Conservation (phyloP, 2,888 invertebrate species). For the Macropis europaea region DNA sequence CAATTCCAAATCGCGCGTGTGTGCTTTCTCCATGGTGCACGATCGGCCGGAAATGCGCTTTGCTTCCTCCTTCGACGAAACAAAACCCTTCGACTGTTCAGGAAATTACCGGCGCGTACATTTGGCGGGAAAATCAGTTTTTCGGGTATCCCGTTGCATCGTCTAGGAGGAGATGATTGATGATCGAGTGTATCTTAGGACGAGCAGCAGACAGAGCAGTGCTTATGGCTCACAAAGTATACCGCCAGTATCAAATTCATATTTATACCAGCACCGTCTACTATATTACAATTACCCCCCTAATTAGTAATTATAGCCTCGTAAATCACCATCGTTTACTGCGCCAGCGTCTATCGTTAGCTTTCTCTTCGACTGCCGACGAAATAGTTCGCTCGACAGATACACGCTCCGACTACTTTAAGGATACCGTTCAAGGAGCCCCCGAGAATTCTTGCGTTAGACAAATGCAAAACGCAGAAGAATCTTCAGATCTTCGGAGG, state of each 20-base stretch:
- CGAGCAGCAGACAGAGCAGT: not conserved
- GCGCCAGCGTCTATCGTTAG: constrained; percentile 48
- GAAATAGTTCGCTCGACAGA: not conserved
- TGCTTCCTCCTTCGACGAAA: constrained; percentile 28
- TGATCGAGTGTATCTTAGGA: constrained; percentile 8
- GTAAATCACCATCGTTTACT: constrained; percentile 72
- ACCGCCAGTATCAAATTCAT: constrained; percentile 64
- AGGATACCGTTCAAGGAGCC: no score
- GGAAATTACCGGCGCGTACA: no score
- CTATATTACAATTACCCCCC: constrained; percentile 68
- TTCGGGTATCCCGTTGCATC: no score
- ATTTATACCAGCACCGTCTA: constrained; percentile 60
- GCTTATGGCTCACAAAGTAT: constrained; percentile 26
- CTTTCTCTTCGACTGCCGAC: constrained; percentile 29
- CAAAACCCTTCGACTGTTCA: no score
- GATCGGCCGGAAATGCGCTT: constrained; percentile 66
- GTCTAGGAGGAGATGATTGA: no score
- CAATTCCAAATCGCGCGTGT: constrained; percentile 66
- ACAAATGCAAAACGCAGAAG: no score
- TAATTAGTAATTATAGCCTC: constrained; percentile 69
- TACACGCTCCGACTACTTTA: not conserved
- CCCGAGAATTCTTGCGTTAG: no score
- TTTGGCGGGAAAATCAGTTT: no score
- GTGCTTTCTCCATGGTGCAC: constrained; percentile 67
- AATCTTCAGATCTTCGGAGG: no score